Base-by-base conservation (phyloP, 2,113 vertebrate species). In the Gadus macrocephalus region DNA sequence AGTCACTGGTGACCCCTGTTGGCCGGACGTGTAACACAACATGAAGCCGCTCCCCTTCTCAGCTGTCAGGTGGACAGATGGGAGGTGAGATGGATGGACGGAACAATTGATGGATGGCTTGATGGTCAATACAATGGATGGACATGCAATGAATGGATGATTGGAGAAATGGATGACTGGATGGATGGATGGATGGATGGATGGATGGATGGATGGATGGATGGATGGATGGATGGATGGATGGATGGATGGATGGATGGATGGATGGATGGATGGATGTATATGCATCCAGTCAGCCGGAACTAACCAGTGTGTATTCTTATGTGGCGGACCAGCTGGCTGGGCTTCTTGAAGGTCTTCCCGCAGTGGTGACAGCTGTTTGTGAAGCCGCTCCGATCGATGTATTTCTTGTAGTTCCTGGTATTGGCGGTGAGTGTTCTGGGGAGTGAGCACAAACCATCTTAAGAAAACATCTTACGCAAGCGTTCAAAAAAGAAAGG, bases 331-430 rank as follows among this genome's bases (percentile, higher is more conserved):
- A 98, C 95, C 68, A 98, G 89, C 81, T 99, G 97, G 74, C 97
- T 99, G 0, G 97, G 97, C 74, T 99, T 99, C 71, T 98, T 98
- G 80, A 99, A 98, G 0, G 96, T 95, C 80, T 99, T 99, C 59
- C 95, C 96, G 42, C 97, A 99, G 85, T 99, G 97, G 20, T 95
- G 94, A 88, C 97, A 98, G 2, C 94, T 94, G 83, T 99, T 98
- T 0, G 95, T 95, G 88, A 99, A 99, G 2, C 95, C 93, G 71
- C 95, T 98, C 77, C 97, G 92, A 83, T 99, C 97, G 14, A 99
- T 93, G 74, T 94, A 98, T 86, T 95, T 94, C 75, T 97, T 99
- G 63, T 98, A 98, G 75, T 96, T 95, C 83, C 96, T 94, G n/a
- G 95, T 93, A 78, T 89, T 93, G 14, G 87, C 81, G n/a, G 92